These are phyloP conservation scores for Lepisosteus oculatus DNA, from an alignment of 2,113 vertebrate genomes.

Conservation along the genomic window DNA sequence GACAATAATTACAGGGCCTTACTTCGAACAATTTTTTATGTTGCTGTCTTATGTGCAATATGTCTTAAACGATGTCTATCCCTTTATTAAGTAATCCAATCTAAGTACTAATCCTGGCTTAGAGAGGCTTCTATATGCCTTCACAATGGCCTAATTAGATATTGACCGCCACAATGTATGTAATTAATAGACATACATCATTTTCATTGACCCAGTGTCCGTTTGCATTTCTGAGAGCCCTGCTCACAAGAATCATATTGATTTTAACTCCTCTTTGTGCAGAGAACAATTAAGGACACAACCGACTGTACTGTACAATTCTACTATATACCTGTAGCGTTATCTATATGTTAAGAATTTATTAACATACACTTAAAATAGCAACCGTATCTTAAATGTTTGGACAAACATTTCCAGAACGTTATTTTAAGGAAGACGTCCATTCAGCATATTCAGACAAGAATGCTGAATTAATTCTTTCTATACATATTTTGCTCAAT, in stretches of 20 bases:
- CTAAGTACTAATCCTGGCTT: neutral
- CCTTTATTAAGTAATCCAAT: neutral
- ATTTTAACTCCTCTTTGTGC: conserved; percentile 29
- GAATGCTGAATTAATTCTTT: too few relatives aligned
- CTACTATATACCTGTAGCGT: too few relatives aligned
- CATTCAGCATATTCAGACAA: too few relatives aligned
- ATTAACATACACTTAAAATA: too few relatives aligned
- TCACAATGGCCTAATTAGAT: conserved; percentile 45
- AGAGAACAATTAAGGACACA: neutral
- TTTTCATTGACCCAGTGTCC: conserved; percentile 39
- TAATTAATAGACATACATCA: conserved; percentile 50
- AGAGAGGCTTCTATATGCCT: conserved; percentile 8
- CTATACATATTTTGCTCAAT: too few relatives aligned
- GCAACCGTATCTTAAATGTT: too few relatives aligned
- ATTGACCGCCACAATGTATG: conserved; percentile 45
- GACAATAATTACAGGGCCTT: too few relatives aligned
- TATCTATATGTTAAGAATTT: too few relatives aligned
- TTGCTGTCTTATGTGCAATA: neutral
- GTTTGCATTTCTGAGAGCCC: conserved; percentile 25
- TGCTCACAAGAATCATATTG: conserved; percentile 47
- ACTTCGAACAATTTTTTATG: neutral
- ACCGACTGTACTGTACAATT: too few relatives aligned
- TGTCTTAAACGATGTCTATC: neutral
- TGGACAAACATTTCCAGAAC: too few relatives aligned
- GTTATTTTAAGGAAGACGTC: too few relatives aligned